These are phyloP conservation scores for Amphipyra berbera DNA, from an alignment of 2,888 invertebrate species.

Conservation along the genomic window DNA sequence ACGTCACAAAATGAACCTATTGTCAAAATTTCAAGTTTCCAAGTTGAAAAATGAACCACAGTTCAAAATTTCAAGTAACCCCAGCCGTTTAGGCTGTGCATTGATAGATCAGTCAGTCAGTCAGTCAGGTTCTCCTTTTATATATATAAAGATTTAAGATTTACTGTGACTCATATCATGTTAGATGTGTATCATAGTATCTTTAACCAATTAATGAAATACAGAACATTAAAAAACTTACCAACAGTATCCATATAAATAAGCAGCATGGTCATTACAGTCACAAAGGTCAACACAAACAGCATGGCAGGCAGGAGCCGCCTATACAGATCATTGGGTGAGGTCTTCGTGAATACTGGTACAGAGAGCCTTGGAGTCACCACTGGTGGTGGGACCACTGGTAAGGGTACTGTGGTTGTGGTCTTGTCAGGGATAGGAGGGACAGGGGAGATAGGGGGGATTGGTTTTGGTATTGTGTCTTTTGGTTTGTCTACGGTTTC, in stretches of 20 bases:
- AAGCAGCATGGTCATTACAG: slow-evolving; percentile 94
- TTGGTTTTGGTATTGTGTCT: slow-evolving; percentile 59
- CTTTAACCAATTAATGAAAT: no score
- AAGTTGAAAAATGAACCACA: no score
- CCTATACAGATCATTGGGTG: slow-evolving; percentile 84
- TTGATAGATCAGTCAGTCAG: no score
- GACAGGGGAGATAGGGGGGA: slow-evolving; percentile 55
- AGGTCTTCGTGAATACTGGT: slow-evolving; percentile 78
- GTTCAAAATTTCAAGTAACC: no score
- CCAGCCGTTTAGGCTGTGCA: no score
- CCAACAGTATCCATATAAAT: slow-evolving; percentile 95
- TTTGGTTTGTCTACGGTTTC: slow-evolving; percentile 61
- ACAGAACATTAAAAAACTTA: slow-evolving; percentile 75
- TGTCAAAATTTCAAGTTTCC: no score
- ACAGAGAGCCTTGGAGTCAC: slow-evolving; percentile 65
- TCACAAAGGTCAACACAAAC: slow-evolving; percentile 94
- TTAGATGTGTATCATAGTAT: no score
- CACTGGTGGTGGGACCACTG: slow-evolving; percentile 57
- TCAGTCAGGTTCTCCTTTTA: no score
- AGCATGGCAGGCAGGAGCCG: slow-evolving; percentile 92
- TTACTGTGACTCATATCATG: no score
- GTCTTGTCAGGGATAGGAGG: slow-evolving; percentile 58
- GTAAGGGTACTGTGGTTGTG: slow-evolving; percentile 56
- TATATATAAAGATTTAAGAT: no score
- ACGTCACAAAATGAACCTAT: no score